A percentile compares a stretch with the other conserved stretches of the same genome.
phyloP scores from a whole-genome alignment of 2,888 invertebrate species.

The Philopedon plagiatum region DNA sequence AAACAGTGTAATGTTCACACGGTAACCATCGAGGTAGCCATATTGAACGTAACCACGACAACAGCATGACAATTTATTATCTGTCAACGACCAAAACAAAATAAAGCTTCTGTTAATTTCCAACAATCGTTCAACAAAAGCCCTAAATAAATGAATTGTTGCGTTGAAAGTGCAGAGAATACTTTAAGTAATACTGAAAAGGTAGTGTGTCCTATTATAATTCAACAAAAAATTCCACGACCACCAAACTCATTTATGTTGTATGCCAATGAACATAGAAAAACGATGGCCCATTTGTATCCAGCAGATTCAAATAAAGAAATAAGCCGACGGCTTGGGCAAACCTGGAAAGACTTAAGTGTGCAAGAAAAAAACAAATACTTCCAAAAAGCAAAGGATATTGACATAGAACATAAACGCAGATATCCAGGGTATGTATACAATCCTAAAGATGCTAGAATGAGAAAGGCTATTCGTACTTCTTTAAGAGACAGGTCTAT shows the following conservation, averaged over 20 bases:
- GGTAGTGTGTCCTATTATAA: conserved; percentile 16
- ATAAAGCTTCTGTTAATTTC: conserved; percentile 11
- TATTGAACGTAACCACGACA: not conserved
- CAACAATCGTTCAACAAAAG: conserved; percentile 22
- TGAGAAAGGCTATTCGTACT: conserved; percentile 74
- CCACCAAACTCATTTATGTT: conserved; percentile 78
- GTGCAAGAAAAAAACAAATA: conserved; percentile 72
- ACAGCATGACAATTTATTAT: conserved; percentile 5
- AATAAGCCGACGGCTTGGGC: conserved; percentile 74
- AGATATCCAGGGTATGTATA: conserved; percentile 78
- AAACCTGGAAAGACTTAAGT: conserved; percentile 73
- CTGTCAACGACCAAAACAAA: conserved; percentile 12
- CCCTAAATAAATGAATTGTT: conserved; percentile 36
- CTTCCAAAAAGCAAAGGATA: conserved; percentile 71
- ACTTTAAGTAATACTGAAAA: not conserved
- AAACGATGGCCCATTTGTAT: conserved; percentile 71
- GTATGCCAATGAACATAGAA: conserved; percentile 75
- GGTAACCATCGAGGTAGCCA: no score
- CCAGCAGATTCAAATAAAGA: conserved; percentile 76
- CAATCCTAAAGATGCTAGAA: conserved; percentile 76
- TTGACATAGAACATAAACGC: conserved; percentile 74
- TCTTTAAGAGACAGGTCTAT: conserved; percentile 66
- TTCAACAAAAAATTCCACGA: conserved; percentile 70
- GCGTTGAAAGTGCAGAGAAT: conserved; percentile 11
- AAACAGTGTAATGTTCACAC: no score